Percentiles rank a stretch among this genome's conserved stretches.
Evolutionary conservation across 2,888 invertebrate genomes (phyloP).

Genomic region (Dasysyrphus albostriatus): DNA sequence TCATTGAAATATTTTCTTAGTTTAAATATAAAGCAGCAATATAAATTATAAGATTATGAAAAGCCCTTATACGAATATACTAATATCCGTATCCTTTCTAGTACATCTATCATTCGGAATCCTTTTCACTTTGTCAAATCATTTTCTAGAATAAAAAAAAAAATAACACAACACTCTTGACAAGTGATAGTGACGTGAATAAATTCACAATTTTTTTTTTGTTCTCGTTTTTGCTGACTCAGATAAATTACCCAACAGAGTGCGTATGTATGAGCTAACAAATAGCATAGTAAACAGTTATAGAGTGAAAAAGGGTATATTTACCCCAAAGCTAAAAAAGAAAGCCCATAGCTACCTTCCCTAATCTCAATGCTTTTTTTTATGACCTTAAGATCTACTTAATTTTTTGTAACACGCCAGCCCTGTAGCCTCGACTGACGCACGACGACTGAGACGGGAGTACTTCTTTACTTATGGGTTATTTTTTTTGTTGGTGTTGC

Average conservation of each 20-base stretch:
- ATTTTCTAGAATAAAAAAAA: constrained; percentile 5
- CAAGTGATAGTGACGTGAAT: constrained; percentile 55
- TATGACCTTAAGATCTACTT: constrained; percentile 57
- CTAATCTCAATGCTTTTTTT: constrained; percentile 58
- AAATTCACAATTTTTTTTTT: constrained; percentile 32
- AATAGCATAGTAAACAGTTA: constrained; percentile 27
- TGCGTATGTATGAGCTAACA: constrained; percentile 29
- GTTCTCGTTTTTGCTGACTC: constrained; percentile 3
- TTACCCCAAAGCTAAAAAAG: constrained; percentile 16
- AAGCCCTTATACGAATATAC: background rate
- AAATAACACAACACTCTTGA: constrained; percentile 38
- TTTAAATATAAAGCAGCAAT: background rate
- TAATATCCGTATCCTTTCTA: background rate
- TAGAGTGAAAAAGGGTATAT: constrained; percentile 31
- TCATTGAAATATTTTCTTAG: constrained; percentile 3
- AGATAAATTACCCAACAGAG: constrained; percentile 34
- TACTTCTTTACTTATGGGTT: constrained; percentile 23
- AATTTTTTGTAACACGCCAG: constrained; percentile 45
- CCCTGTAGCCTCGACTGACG: background rate
- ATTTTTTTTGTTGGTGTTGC: background rate
- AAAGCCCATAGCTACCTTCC: background rate
- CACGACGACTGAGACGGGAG: background rate
- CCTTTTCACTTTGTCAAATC: constrained; percentile 40
- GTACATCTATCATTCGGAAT: constrained; percentile 31
- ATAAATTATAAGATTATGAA: constrained; percentile 28